Conservation (phyloP, 2,797 vertebrate species). For the Eidolon dupreanum region DNA sequence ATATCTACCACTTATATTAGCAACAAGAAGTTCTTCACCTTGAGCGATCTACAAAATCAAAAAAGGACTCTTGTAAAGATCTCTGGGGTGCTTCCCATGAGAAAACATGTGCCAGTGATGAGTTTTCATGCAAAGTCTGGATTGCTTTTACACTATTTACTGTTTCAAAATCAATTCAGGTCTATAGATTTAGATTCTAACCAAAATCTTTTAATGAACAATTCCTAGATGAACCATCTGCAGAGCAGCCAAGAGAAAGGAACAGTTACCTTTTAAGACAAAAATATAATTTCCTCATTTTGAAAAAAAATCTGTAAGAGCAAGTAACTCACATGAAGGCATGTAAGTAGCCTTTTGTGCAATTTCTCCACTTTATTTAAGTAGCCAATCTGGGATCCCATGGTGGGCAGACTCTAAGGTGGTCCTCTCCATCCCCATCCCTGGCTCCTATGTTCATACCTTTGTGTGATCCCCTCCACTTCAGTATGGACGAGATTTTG, state of each 20-base stretch:
- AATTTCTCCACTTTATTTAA: conserved; percentile 12
- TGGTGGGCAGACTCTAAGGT: background rate
- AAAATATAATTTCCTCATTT: conserved; percentile 36
- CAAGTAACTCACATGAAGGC: conserved; percentile 22
- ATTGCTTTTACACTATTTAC: background rate
- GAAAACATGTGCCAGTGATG: background rate
- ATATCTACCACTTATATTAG: background rate
- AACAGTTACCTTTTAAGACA: conserved; percentile 41
- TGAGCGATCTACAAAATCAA: background rate
- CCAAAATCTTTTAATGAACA: conserved; percentile 26
- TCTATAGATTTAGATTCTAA: conserved; percentile 21
- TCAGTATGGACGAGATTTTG: background rate
- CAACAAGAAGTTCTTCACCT: background rate
- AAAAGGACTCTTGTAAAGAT: background rate
- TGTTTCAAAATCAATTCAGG: conserved; percentile 35
- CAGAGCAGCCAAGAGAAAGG: conserved; percentile 29
- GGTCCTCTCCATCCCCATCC: background rate
- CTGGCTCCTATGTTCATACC: background rate
- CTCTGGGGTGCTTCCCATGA: background rate
- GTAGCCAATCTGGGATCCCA: background rate
- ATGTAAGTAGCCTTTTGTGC: background rate
- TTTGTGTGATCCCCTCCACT: background rate
- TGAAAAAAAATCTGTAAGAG: background rate
- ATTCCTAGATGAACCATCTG: conserved; percentile 32
- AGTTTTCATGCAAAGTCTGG: background rate